Evolutionary conservation across 2,113 vertebrate genomes (phyloP), one percentile per base, ranked within the genome.

Genomic region (Anarhynchus alexandrinus): DNA sequence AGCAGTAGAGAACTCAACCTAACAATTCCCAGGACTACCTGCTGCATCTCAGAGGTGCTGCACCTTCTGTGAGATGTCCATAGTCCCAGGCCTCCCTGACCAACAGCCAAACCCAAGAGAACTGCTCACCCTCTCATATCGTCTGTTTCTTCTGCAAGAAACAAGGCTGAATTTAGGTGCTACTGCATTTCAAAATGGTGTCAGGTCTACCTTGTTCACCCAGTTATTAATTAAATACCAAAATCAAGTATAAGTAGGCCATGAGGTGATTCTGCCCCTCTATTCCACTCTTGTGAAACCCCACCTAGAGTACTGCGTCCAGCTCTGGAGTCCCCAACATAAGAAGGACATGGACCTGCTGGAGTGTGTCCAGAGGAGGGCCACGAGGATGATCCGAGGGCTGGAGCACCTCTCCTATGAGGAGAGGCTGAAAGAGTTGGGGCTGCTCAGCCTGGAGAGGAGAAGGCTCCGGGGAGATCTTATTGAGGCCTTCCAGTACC

Each of bases 1-100:
- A 87, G 64, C 36, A 79, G 40, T 1, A 62, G 32, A 49, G 57
- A 59, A 82, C 49, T 12, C 22, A 21, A 23, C 6, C 3, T n/a
- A 21, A 15, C 27, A 14, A 5, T 21, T 51, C n/a, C 42, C 57
- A 90, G 47, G 43, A 22, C 26, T 5, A 12, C 40, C 58, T 15
- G 9, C 34, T 38, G 57, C 23, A 58, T 4, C 65, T 15, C 66
- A 22, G 17, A 3, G 23, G 8, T 34, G 54, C 58, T 38, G 45
- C 58, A 59, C 47, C 12, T 4, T 14, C 84, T 54, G 42, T 1
- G 8, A 61, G 15, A 23, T 0, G 3, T 5, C 34, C 19, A 5
- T 0, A n/a, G 45, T 3, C 21, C 32, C n/a, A 11, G 4, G 20
- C 36, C 21, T 15, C 54, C 43, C 80, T 10, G 12, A n/a, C 26